A percentile compares a stretch with the other conserved stretches of the same genome.
Evolutionary conservation across 2,113 vertebrate genomes (phyloP).

Genomic region (Thryonomys swinderianus): DNA sequence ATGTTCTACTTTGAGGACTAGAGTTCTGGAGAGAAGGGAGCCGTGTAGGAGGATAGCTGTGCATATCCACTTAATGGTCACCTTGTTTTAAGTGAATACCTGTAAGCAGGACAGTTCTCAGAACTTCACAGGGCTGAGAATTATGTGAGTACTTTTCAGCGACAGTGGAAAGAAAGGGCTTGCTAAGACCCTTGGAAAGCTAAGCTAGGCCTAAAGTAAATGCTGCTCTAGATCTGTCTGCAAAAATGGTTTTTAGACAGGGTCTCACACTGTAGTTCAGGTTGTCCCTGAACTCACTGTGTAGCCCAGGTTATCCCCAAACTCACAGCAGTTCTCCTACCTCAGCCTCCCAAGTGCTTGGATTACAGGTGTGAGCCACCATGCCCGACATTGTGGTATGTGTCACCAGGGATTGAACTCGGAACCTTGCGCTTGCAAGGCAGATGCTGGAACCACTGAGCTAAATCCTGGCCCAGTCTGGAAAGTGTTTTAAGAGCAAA

Average conservation of each 20-base stretch:
- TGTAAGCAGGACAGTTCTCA: not conserved
- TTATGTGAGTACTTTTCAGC: not conserved
- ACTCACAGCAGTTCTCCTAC: no score
- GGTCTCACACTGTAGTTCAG: no score
- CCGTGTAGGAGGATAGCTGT: not conserved
- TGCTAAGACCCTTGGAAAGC: not conserved
- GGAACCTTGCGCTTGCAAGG: no score
- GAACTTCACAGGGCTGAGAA: not conserved
- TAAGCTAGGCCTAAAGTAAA: not conserved
- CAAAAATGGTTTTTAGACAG: no score
- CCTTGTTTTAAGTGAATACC: not conserved
- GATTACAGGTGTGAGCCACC: no score
- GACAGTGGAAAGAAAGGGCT: not conserved
- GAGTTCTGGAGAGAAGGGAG: constrained; percentile 3
- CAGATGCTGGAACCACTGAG: no score
- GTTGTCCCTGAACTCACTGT: no score
- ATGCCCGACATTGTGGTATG: no score
- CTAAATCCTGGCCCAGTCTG: no score
- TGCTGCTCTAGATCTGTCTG: not conserved
- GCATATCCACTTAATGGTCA: not conserved
- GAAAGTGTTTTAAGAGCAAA: not conserved
- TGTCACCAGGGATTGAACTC: no score
- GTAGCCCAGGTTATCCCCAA: no score
- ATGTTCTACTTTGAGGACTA: not conserved
- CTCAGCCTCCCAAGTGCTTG: no score